These are phyloP conservation scores for Delichon dasypus DNA, from an alignment of 2,797 vertebrate species.

Conservation along the genomic window DNA sequence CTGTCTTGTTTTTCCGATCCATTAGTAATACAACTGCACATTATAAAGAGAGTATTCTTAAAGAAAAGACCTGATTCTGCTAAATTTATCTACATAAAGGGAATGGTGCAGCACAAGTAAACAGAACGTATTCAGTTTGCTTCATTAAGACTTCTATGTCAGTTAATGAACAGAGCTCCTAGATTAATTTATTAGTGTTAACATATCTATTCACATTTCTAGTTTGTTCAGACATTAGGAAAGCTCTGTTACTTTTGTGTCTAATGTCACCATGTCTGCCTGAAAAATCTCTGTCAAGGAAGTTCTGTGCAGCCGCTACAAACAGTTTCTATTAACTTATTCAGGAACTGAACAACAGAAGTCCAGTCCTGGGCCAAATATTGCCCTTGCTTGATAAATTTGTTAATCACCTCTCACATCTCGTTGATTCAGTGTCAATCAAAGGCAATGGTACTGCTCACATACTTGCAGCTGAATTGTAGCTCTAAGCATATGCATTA, in stretches of 20 bases:
- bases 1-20: neutral
- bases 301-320: neutral
- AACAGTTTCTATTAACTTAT: constrained; percentile 2
- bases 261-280: neutral
- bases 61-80: neutral
- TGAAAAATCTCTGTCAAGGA: neutral
- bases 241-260: neutral
- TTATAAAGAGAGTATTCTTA: neutral
- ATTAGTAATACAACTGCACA: neutral
- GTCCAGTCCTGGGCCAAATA: constrained; percentile 24
- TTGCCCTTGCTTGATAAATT: constrained; percentile 19
- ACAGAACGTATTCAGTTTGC: neutral
- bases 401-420: constrained; percentile 49
- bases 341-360: neutral
- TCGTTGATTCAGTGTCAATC: constrained; percentile 46
- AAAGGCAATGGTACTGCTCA: constrained; percentile 24
- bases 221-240: neutral
- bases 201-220: neutral
- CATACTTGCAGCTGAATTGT: constrained; percentile 18
- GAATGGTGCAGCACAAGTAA: neutral
- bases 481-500: neutral
- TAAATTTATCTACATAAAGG: neutral
- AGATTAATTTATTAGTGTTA: constrained; percentile 6
- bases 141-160: neutral
- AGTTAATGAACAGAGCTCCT: neutral